phyloP scores from a whole-genome alignment of 2,113 vertebrate genomes.

The Odobenus rosmarus region DNA sequence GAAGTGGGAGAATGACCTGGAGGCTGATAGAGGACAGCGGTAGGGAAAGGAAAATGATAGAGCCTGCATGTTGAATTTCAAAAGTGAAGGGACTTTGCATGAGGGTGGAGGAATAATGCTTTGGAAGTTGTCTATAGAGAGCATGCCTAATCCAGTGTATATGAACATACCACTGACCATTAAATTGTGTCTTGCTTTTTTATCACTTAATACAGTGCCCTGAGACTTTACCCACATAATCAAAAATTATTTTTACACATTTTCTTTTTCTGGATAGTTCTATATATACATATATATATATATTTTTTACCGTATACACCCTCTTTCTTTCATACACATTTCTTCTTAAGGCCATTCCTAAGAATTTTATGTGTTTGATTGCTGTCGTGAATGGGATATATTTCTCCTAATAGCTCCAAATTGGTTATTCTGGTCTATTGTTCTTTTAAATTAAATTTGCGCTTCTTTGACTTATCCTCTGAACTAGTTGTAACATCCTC shows the following conservation, averaged over 20 bases:
- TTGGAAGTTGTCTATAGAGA: slow-evolving; percentile 11
- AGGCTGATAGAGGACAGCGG: neutral
- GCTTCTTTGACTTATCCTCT: slow-evolving; percentile 43
- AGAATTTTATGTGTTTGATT: neutral
- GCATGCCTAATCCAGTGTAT: neutral
- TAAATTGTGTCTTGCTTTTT: neutral
- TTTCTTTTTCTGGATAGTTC: neutral
- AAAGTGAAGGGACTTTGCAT: neutral
- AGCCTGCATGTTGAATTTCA: neutral
- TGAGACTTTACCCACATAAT: neutral
- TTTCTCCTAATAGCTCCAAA: slow-evolving; percentile 29
- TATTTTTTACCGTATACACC: neutral
- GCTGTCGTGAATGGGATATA: neutral
- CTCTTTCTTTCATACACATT: slow-evolving; percentile 11
- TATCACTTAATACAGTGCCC: neutral
- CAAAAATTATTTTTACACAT: neutral
- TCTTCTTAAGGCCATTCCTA: slow-evolving; percentile 21
- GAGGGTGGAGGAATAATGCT: neutral
- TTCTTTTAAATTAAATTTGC: slow-evolving; percentile 51
- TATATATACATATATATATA: neutral
- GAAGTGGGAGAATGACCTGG: slow-evolving; percentile 18
- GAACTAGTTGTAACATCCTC: slow-evolving; percentile 9
- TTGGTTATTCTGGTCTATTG: neutral
- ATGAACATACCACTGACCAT: neutral
- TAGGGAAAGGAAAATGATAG: slow-evolving; percentile 23